Percentiles rank a stretch among this genome's conserved stretches.
These are phyloP conservation scores for Lasius fuliginosus DNA, from an alignment of 2,888 invertebrate genomes.

Conservation along the genomic window DNA sequence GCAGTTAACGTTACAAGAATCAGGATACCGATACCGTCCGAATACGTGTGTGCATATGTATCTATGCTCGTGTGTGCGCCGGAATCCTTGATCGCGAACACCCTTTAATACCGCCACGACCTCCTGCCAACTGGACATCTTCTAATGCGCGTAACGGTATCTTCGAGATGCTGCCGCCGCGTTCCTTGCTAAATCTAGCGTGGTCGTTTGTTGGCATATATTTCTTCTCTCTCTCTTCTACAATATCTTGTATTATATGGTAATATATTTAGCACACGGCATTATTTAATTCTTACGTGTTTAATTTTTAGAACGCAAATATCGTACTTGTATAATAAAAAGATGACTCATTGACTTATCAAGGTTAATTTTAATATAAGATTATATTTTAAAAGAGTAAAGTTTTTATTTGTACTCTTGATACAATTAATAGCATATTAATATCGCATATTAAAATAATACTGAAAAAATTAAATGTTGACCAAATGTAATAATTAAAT, in stretches of 20 bases:
- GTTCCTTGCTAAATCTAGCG: conserved; percentile 26
- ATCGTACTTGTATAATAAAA: background rate
- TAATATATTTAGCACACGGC: background rate
- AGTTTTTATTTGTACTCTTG: background rate
- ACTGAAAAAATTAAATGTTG: background rate
- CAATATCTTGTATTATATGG: background rate
- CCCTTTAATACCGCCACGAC: conserved; percentile 71
- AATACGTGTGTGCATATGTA: background rate
- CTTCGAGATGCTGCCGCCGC: conserved; percentile 45
- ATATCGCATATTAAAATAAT: conserved; percentile 24
- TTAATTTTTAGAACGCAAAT: background rate
- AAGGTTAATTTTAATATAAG: background rate
- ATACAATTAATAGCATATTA: conserved; percentile 14
- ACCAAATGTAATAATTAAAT: conserved; percentile 31
- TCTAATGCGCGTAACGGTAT: conserved; percentile 71
- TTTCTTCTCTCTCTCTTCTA: background rate
- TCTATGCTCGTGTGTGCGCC: conserved; percentile 7
- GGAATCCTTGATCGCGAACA: conserved; percentile 71
- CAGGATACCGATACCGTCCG: conserved; percentile 52
- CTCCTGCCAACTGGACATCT: conserved; percentile 71
- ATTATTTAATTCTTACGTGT: background rate
- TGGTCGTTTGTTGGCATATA: conserved; percentile 3
- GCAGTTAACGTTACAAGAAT: conserved; percentile 22
- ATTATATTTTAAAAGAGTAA: background rate
- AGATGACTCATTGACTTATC: background rate